These are phyloP conservation scores for Halisarca cf. caerulea DNA, from an alignment of 37 sponge, comb jelly and placozoan species.

Conservation along the genomic window DNA sequence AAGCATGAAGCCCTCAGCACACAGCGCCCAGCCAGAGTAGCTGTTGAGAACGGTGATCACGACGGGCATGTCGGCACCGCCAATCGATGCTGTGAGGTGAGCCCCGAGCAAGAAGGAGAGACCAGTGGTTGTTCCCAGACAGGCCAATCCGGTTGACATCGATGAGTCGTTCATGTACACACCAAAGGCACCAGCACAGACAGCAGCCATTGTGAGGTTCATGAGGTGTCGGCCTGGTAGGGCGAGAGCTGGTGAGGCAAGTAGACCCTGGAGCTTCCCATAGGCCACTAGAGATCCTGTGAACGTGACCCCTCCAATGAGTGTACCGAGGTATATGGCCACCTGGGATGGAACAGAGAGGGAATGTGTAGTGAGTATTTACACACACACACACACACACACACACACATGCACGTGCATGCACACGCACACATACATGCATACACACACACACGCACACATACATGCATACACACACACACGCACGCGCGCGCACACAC, in stretches of 20 bases:
- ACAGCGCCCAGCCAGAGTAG: conserved; percentile 97
- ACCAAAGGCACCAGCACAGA: conserved; percentile 81
- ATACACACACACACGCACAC: too few relatives aligned
- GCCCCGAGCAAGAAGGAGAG: conserved; percentile 86
- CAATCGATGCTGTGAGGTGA: conserved; percentile 91
- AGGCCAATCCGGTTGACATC: conserved; percentile 58
- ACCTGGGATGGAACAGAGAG: conserved; percentile 29
- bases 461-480: too few relatives aligned
- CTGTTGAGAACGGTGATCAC: conserved; percentile 95
- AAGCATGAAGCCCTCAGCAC: conserved; percentile 95
- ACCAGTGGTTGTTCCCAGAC: conserved; percentile 78
- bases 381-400: background rate
- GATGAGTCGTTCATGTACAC: conserved; percentile 79
- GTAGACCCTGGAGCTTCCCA: conserved; percentile 85
- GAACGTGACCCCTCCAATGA: conserved; percentile 93
- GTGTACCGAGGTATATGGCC: conserved; percentile 87
- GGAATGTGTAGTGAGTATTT: background rate
- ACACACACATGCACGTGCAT: background rate
- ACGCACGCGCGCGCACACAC: too few relatives aligned
- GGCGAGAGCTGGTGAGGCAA: conserved; percentile 68
- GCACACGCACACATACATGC: background rate
- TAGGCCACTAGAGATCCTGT: conserved; percentile 93
- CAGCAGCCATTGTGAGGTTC: conserved; percentile 64
- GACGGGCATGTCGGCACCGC: conserved; percentile 98
- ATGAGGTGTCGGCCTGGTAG: conserved; percentile 77